Conservation (phyloP, 2,888 invertebrate species). For the Amiota mariae region DNA sequence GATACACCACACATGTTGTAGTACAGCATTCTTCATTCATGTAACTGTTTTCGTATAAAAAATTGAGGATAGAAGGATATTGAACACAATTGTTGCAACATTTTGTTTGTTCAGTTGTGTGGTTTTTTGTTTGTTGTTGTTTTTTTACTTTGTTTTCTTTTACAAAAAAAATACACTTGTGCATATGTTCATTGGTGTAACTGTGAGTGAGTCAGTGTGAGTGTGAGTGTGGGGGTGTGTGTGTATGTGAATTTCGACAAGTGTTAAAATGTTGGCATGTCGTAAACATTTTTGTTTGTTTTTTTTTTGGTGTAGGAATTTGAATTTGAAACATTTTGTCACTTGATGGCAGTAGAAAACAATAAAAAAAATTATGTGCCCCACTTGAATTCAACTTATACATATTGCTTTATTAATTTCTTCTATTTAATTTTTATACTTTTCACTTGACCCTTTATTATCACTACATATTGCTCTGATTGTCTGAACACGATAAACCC, state of each 20-base stretch:
- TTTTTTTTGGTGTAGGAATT: neutral
- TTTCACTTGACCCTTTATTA: no score
- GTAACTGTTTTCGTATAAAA: neutral
- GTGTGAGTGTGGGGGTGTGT: slow-evolving; percentile 33
- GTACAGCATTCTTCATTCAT: no score
- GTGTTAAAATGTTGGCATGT: slow-evolving; percentile 34
- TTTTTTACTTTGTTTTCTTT: slow-evolving; percentile 34
- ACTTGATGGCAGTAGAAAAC: no score
- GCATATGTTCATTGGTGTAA: slow-evolving; percentile 19
- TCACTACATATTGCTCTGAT: no score
- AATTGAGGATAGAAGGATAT: neutral
- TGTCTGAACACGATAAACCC: no score
- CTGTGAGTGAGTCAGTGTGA: neutral
- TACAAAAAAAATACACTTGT: slow-evolving; percentile 49
- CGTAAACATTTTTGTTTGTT: neutral
- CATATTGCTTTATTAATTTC: no score
- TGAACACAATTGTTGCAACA: neutral
- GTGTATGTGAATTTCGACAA: slow-evolving; percentile 31
- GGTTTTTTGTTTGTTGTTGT: slow-evolving; percentile 38
- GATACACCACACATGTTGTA: neutral
- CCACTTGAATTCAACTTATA: no score
- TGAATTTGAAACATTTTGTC: no score
- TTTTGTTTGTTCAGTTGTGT: slow-evolving; percentile 28
- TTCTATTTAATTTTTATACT: no score
- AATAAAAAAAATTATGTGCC: neutral